Percentiles rank a stretch among this genome's conserved stretches.
Conservation (phyloP, 2,797 vertebrate species). For the Bufotes viridis region DNA sequence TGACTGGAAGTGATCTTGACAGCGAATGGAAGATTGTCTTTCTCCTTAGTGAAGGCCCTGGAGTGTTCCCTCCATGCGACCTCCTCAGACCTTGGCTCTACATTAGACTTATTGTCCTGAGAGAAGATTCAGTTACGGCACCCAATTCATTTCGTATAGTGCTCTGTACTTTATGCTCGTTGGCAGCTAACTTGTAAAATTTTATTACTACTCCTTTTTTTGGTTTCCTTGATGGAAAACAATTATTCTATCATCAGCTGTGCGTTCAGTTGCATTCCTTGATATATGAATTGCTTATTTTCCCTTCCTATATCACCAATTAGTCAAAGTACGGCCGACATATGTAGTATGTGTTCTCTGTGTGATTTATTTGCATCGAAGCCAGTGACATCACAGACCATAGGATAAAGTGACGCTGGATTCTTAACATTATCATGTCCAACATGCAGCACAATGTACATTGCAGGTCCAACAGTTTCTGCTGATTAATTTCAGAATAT, state of each 20-base stretch:
- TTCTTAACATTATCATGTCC: background rate
- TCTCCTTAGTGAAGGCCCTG: constrained; percentile 74
- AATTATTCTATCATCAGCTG: constrained; percentile 74
- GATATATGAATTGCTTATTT: constrained; percentile 64
- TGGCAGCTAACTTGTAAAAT: constrained; percentile 82
- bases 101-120: constrained; percentile 84
- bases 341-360: constrained; percentile 27
- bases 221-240: constrained; percentile 74
- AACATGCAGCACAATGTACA: background rate
- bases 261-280: constrained; percentile 66
- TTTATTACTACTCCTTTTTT: constrained; percentile 78
- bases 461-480: background rate
- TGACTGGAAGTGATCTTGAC: constrained; percentile 75
- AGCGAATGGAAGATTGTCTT: constrained; percentile 74
- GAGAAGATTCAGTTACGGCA: constrained; percentile 82
- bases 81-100: constrained; percentile 76
- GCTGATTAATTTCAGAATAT: background rate
- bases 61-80: constrained; percentile 74
- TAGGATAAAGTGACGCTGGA: background rate
- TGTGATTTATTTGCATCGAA: constrained; percentile 28
- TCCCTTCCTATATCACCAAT: constrained; percentile 50
- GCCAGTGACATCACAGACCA: constrained; percentile 20
- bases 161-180: constrained; percentile 78
- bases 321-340: constrained; percentile 45
- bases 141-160: constrained; percentile 82